These are phyloP conservation scores for Podarcis muralis DNA, from an alignment of 2,113 vertebrate species.

Conservation along the genomic window DNA sequence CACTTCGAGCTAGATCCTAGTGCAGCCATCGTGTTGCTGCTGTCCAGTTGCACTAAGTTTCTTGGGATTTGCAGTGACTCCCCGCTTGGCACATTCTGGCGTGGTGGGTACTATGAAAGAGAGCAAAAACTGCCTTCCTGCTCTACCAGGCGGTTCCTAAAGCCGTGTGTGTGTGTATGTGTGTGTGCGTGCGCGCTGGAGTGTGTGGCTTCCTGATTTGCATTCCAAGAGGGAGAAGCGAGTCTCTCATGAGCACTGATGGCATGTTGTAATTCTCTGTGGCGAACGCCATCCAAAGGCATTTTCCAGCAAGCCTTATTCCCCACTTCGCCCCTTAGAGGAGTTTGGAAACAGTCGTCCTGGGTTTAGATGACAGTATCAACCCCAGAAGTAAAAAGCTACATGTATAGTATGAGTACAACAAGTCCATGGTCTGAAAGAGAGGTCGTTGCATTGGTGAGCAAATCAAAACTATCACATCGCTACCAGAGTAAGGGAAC, in stretches of 20 bases:
- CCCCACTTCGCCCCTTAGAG: background rate
- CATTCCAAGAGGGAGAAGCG: slow-evolving; percentile 12
- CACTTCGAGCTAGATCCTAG: background rate
- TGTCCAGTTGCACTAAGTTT: background rate
- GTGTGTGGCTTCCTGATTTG: background rate
- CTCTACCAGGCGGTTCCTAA: background rate
- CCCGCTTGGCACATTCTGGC: background rate
- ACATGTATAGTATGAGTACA: background rate
- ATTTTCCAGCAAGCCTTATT: background rate
- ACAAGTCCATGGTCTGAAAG: background rate
- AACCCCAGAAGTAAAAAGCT: background rate
- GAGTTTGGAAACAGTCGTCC: background rate
- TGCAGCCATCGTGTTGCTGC: background rate
- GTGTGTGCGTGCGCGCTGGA: background rate
- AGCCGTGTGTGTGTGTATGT: background rate
- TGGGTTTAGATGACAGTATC: background rate
- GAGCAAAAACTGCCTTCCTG: background rate
- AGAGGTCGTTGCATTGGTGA: background rate
- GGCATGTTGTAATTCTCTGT: background rate
- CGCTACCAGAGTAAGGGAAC: background rate
- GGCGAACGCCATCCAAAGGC: background rate
- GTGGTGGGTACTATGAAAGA: background rate
- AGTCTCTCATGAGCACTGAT: background rate
- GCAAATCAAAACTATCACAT: background rate
- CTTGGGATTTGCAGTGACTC: background rate